Evolutionary conservation across 2,888 invertebrate genomes (phyloP).

Genomic region (Brachypalpus laphriformis): DNA sequence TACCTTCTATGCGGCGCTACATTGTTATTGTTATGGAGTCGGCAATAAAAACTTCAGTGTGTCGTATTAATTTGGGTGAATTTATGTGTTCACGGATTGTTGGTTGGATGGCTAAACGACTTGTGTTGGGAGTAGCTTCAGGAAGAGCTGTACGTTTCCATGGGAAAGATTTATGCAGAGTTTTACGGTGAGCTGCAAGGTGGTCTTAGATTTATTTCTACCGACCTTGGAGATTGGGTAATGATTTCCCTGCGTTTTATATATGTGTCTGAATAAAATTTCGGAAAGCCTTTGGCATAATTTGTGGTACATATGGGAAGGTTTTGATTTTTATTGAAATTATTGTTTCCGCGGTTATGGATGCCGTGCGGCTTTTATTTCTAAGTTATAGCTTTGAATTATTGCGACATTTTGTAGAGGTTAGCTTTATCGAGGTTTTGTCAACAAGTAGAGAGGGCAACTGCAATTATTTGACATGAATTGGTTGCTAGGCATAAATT

Average conservation of each 20-base stretch:
- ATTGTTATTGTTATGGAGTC: slow-evolving; percentile 43
- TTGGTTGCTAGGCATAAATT: not conserved
- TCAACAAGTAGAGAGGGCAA: too few species aligned
- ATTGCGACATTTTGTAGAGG: not conserved
- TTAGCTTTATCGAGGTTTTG: not conserved
- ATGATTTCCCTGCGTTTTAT: slow-evolving; percentile 39
- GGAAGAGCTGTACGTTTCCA: slow-evolving; percentile 2
- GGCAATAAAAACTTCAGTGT: slow-evolving; percentile 63
- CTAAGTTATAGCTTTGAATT: not conserved
- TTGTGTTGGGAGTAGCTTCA: not conserved
- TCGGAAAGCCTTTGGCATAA: slow-evolving; percentile 20
- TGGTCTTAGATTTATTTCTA: slow-evolving; percentile 34
- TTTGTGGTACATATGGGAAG: slow-evolving; percentile 36
- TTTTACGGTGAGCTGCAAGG: slow-evolving; percentile 22
- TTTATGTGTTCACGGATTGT: slow-evolving; percentile 69
- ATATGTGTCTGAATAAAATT: slow-evolving; percentile 32
- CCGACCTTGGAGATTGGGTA: slow-evolving; percentile 23
- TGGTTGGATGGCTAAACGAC: slow-evolving; percentile 17
- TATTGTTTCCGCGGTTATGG: slow-evolving; percentile 18
- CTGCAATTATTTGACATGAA: not conserved
- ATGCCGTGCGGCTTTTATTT: slow-evolving; percentile 15
- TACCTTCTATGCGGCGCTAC: not conserved
- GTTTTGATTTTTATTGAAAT: slow-evolving; percentile 27
- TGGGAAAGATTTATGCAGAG: slow-evolving; percentile 30
- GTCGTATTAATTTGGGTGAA: slow-evolving; percentile 67